Conservation (phyloP, 2,797 vertebrate genomes). For the Myripristis murdjan region DNA sequence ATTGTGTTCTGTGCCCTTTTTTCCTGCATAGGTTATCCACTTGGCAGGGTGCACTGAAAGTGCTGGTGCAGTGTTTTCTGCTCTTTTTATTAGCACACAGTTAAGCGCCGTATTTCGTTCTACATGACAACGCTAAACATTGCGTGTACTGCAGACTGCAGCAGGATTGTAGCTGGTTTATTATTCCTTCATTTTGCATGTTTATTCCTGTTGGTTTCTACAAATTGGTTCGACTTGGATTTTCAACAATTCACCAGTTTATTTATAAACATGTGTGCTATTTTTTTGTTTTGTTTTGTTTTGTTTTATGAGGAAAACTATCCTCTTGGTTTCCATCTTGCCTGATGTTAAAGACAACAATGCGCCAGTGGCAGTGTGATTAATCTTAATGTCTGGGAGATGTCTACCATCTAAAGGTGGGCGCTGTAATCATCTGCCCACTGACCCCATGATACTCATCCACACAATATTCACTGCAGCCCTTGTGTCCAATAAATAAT, state of each 20-base stretch:
- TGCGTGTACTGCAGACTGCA: conserved; percentile 21
- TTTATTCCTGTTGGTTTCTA: conserved; percentile 22
- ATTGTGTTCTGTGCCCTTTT: conserved; percentile 65
- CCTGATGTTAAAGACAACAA: conserved; percentile 31
- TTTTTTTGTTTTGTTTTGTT: conserved; percentile 8
- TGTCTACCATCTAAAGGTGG: conserved; percentile 81
- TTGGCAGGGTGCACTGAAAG: conserved; percentile 41
- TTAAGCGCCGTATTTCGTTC: conserved; percentile 48
- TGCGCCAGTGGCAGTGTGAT: conserved; percentile 73
- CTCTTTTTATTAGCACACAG: conserved; percentile 49
- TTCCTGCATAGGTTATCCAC: conserved; percentile 23
- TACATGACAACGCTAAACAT: conserved; percentile 54
- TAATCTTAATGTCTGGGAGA: conserved; percentile 85
- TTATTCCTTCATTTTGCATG: conserved; percentile 36
- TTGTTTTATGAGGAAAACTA: conserved; percentile 10
- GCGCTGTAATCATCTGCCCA: conserved; percentile 87
- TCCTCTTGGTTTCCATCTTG: conserved; percentile 6
- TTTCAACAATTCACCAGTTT: conserved; percentile 19
- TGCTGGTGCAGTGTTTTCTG: conserved; percentile 44
- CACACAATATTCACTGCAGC: conserved; percentile 59
- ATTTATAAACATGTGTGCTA: background rate
- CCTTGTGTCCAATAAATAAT: conserved; percentile 63
- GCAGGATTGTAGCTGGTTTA: conserved; percentile 18
- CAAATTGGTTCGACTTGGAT: background rate
- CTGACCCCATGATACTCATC: conserved; percentile 85